These are phyloP conservation scores for Perizoma flavofasciatum DNA, from an alignment of 2,888 invertebrate species.

Conservation along the genomic window DNA sequence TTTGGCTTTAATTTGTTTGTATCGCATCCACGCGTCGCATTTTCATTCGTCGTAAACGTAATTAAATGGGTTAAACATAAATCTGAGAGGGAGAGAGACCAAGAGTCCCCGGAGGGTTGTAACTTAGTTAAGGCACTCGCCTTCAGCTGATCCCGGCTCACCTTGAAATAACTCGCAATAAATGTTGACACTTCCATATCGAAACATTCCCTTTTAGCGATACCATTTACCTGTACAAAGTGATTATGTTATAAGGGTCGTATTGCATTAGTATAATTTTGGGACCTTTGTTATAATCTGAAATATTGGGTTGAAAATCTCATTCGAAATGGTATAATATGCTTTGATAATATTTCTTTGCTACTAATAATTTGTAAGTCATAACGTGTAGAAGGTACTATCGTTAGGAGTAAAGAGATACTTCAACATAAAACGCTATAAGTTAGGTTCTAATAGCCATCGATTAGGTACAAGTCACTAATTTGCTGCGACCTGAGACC, in stretches of 20 bases:
- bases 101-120: conserved; percentile 57
- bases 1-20: conserved; percentile 30
- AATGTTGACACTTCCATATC: conserved; percentile 41
- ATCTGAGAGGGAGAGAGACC: conserved; percentile 57
- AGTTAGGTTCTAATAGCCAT: neutral
- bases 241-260: conserved; percentile 27
- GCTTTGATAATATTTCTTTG: no score
- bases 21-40: conserved; percentile 14
- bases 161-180: conserved; percentile 39
- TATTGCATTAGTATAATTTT: conserved; percentile 14
- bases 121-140: conserved; percentile 59
- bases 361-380: no score
- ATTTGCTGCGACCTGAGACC: no score
- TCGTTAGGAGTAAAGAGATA: no score
- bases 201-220: conserved; percentile 37
- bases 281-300: neutral
- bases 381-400: no score
- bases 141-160: conserved; percentile 41
- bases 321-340: no score
- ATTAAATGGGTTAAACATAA: conserved; percentile 65
- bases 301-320: no score
- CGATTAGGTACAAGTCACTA: neutral
- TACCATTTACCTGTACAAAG: conserved; percentile 25
- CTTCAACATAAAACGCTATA: no score
- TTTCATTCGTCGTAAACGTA: conserved; percentile 46